Evolutionary conservation across 1,140 invertebrate genomes (phyloP).

Genomic region (Sitophilus oryzae): DNA sequence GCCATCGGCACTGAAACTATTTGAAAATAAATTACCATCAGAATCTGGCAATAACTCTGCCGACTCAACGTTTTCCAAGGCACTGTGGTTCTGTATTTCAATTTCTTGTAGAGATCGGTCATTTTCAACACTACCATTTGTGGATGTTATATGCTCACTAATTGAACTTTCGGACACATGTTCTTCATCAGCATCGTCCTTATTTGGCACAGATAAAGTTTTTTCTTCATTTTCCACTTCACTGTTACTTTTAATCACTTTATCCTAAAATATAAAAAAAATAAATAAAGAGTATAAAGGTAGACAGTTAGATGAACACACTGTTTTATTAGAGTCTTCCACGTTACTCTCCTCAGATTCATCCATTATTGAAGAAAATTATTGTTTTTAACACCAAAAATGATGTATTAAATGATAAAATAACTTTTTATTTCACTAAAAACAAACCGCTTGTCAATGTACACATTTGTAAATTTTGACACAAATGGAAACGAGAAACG

Average conservation of each 20-base stretch:
- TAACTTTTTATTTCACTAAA: neutral
- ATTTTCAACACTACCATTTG: conserved; percentile 36
- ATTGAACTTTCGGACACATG: conserved; percentile 27
- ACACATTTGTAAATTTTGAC: too few species aligned
- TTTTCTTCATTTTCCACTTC: neutral
- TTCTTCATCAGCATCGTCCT: conserved; percentile 4
- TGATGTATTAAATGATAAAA: too few species aligned
- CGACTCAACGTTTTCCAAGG: conserved; percentile 12
- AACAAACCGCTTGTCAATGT: neutral
- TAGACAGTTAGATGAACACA: too few species aligned
- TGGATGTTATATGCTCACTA: conserved; percentile 35
- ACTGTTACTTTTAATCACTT: neutral
- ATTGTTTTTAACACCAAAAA: too few species aligned
- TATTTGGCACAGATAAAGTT: neutral
- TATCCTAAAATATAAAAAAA: neutral
- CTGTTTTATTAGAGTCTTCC: neutral
- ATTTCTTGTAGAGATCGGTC: conserved; percentile 42
- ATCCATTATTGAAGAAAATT: neutral
- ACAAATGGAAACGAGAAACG: too few species aligned
- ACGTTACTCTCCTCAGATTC: neutral
- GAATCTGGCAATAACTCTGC: conserved; percentile 18
- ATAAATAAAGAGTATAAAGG: too few species aligned
- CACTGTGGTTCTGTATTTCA: conserved; percentile 33
- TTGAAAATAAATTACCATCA: conserved; percentile 25
- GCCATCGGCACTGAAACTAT: conserved; percentile 28